Conservation (phyloP, 1,140 invertebrate species). For the Parasteatoda tepidariorum region DNA sequence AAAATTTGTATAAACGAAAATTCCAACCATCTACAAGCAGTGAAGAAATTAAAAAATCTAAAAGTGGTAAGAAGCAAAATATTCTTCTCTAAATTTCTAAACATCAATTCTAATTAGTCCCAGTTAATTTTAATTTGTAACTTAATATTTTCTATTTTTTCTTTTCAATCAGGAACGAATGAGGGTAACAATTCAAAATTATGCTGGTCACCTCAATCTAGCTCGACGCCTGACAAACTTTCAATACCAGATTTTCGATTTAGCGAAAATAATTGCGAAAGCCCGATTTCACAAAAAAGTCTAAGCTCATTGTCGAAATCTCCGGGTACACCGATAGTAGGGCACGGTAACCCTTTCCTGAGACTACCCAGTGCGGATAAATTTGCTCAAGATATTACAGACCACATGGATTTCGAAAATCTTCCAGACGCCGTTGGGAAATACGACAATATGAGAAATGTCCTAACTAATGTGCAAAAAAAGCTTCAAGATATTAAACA, state of each 20-base stretch:
- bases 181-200: constrained; percentile 4
- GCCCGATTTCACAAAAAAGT: background rate
- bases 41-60: constrained; percentile 3
- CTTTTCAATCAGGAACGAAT: constrained; percentile 5
- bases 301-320: constrained; percentile 71
- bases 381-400: constrained; percentile 84
- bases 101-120: background rate
- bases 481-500: constrained; percentile 21
- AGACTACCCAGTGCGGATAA: constrained; percentile 73
- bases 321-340: constrained; percentile 81
- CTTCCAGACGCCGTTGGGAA: constrained; percentile 84
- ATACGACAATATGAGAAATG: constrained; percentile 79
- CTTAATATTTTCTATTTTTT: constrained; percentile 1
- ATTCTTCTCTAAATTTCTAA: background rate
- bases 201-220: background rate
- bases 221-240: constrained; percentile 9
- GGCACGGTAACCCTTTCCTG: constrained; percentile 75
- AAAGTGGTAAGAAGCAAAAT: background rate
- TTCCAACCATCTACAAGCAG: background rate
- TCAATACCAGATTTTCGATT: background rate
- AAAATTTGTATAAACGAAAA: background rate
- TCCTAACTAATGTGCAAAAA: constrained; percentile 62
- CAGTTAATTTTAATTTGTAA: constrained; percentile 3
- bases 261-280: background rate
- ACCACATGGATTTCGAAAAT: constrained; percentile 89